Conservation (phyloP, 2,888 invertebrate genomes). For the Harpalus rufipes region DNA sequence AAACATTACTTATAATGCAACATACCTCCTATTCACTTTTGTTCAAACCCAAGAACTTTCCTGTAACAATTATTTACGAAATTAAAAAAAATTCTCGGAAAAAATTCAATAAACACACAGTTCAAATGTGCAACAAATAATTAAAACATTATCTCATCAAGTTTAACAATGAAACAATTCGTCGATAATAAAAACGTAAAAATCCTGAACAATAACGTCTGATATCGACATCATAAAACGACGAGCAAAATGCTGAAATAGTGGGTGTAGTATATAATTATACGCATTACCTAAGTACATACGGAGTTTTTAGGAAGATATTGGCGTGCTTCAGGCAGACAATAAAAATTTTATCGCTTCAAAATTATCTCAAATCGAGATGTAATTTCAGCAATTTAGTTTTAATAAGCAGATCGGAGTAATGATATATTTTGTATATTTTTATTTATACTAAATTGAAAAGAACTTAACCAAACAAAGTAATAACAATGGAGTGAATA, state of each 20-base stretch:
- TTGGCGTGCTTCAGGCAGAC: not conserved
- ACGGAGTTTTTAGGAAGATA: not conserved
- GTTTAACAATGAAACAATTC: conserved; percentile 47
- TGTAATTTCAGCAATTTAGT: not conserved
- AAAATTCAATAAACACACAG: conserved; percentile 20
- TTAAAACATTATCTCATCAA: conserved; percentile 58
- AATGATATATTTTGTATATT: not conserved
- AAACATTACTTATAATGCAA: not conserved
- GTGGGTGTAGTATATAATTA: conserved; percentile 63
- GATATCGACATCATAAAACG: conserved; percentile 21
- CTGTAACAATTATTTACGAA: not conserved
- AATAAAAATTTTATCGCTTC: conserved; percentile 1
- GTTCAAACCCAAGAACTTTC: not conserved
- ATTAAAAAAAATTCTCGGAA: conserved; percentile 6
- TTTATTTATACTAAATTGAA: not conserved
- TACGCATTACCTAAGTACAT: conserved; percentile 59
- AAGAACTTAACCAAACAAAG: too few species aligned
- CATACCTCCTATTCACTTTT: not conserved
- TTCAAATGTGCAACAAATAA: conserved; percentile 49
- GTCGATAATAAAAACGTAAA: conserved; percentile 43
- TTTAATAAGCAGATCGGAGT: not conserved
- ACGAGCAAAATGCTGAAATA: conserved; percentile 56
- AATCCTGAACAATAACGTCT: conserved; percentile 34
- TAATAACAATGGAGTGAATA: too few species aligned
- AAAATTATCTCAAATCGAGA: conserved; percentile 2